Base-by-base conservation (phyloP, 2,888 invertebrate species). In the Vannuccia rotundouncinata region DNA sequence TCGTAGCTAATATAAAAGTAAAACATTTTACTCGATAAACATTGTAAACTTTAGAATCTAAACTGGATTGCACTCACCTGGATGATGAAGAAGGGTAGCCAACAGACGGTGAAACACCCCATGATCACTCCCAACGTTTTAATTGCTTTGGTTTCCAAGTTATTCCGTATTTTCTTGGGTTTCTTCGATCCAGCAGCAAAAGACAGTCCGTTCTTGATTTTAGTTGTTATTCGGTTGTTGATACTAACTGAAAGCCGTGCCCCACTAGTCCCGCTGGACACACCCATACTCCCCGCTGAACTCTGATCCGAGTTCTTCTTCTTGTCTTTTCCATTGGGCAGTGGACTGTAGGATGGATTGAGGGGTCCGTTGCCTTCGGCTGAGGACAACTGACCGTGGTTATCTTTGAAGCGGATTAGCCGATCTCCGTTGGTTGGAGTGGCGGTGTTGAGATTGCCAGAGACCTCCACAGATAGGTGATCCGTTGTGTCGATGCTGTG, bases 21-120 rank as follows among this genome's bases (percentile, higher is more conserved):
- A n/a, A n/a, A n/a, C n/a, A n/a, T n/a, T n/a, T n/a, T n/a, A n/a
- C n/a, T n/a, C n/a, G n/a, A n/a, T n/a, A n/a, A n/a, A n/a, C n/a
- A n/a, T n/a, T n/a, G n/a, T n/a, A n/a, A n/a, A n/a, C n/a, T n/a
- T n/a, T n/a, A n/a, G n/a, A n/a, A n/a, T n/a, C n/a, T n/a, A n/a
- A n/a, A n/a, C n/a, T n/a, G n/a, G n/a, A n/a, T n/a, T n/a, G n/a
- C 2, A 79, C 77, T 80, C 13, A 81, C 81, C 60, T 81, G 81
- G 28, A 81, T 29, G 5, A 79, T 81, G 79, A 81, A 81, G 59
- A 81, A 81, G 22, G 81, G 81, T n/a, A 81, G 78, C 81, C 81
- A 81, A 59, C 81, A 81, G 29, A 81, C 28, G 27, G 66, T 60
- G 66, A 81, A 81, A 29, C 81, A 80, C 22, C 81, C 81, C 78